Percentiles rank a stretch among this genome's conserved stretches.
phyloP scores from a whole-genome alignment of 2,888 invertebrate species.

The Drosophila merina region DNA sequence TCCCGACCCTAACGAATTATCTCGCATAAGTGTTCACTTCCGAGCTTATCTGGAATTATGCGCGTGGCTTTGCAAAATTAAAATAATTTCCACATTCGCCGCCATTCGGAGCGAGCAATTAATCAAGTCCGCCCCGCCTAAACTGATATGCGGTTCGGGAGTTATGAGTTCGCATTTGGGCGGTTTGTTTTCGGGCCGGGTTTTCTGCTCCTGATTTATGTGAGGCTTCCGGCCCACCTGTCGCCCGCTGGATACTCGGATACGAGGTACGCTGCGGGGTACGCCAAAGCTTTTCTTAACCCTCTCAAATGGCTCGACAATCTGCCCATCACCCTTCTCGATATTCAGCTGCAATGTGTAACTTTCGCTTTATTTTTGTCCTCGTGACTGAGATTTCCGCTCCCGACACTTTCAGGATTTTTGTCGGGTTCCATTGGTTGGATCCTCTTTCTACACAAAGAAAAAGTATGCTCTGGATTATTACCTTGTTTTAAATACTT shows the following conservation, averaged over 20 bases:
- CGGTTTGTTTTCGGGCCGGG: slow-evolving; percentile 25
- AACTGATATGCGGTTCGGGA: slow-evolving; percentile 65
- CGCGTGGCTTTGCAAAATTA: slow-evolving; percentile 53
- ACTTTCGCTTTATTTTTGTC: slow-evolving; percentile 59
- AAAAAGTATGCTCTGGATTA: not conserved
- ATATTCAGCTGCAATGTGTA: slow-evolving; percentile 70
- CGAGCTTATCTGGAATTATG: slow-evolving; percentile 55
- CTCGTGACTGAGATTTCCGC: slow-evolving; percentile 60
- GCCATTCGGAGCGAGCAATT: slow-evolving; percentile 56
- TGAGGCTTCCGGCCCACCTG: slow-evolving; percentile 39
- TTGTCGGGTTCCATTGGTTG: slow-evolving; percentile 8
- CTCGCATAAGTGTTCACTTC: slow-evolving; percentile 65
- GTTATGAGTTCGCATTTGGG: slow-evolving; percentile 61
- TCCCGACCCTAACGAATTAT: slow-evolving; percentile 47
- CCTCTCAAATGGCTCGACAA: slow-evolving; percentile 6
- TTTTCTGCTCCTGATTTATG: slow-evolving; percentile 37
- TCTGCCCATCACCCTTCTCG: slow-evolving; percentile 35
- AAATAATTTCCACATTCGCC: slow-evolving; percentile 78
- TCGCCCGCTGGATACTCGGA: slow-evolving; percentile 7
- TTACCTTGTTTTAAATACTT: not conserved
- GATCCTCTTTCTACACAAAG: slow-evolving; percentile 13
- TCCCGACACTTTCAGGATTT: slow-evolving; percentile 54
- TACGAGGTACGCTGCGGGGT: not conserved
- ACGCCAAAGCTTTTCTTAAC: not conserved
- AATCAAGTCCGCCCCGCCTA: slow-evolving; percentile 56